A percentile compares a stretch with the other conserved stretches of the same genome.
phyloP scores from a whole-genome alignment of 92 coral and sea anemone species.

The Actinernus sp. region DNA sequence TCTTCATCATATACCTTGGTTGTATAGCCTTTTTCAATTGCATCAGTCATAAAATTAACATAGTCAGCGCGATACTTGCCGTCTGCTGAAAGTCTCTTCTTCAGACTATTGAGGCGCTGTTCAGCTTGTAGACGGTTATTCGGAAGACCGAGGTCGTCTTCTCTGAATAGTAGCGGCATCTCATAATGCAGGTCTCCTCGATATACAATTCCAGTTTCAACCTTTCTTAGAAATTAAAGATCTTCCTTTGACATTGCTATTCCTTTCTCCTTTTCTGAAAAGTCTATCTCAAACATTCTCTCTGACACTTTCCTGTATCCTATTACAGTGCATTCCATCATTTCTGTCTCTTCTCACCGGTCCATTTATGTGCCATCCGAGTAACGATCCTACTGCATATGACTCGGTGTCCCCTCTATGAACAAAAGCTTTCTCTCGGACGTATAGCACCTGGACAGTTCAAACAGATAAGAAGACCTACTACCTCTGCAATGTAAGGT shows the following conservation, averaged over 20 bases:
- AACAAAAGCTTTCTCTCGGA: conserved; percentile 34
- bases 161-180: conserved; percentile 59
- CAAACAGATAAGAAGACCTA: conserved; percentile 38
- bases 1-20: conserved; percentile 16
- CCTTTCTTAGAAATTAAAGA: conserved; percentile 17
- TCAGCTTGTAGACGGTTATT: conserved; percentile 49
- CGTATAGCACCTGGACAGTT: conserved; percentile 45
- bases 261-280: conserved; percentile 45
- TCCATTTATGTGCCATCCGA: conserved; percentile 46
- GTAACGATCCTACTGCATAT: conserved; percentile 23
- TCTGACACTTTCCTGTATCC: too few species aligned
- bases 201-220: conserved; percentile 51
- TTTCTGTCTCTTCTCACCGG: too few species aligned
- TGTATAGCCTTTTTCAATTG: conserved; percentile 46
- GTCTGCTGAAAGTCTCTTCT: conserved; percentile 36
- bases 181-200: conserved; percentile 53
- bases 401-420: conserved; percentile 25
- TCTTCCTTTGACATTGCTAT: conserved; percentile 24
- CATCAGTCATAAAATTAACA: conserved; percentile 39
- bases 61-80: conserved; percentile 37
- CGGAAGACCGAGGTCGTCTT: conserved; percentile 33
- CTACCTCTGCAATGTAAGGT: conserved; percentile 54
- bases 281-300: conserved; percentile 32
- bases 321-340: too few species aligned
- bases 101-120: conserved; percentile 43